These are phyloP conservation scores for Sabatieria punctata DNA, from an alignment of 2,888 invertebrate species.

Conservation along the genomic window DNA sequence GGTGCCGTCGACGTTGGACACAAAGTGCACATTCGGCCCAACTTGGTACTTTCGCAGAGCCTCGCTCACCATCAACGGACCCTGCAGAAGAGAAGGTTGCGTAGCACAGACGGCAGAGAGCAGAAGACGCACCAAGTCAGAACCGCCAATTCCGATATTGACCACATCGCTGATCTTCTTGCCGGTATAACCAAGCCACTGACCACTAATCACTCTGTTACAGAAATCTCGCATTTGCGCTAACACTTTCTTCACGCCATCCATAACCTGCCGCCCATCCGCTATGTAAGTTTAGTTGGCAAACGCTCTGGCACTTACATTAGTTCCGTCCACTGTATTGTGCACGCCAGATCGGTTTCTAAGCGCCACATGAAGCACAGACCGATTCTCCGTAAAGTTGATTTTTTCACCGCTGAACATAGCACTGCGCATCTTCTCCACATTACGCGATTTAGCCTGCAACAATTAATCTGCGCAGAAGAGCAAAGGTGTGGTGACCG, in stretches of 20 bases:
- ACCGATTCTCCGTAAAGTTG: slow-evolving; percentile 88
- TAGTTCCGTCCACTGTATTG: slow-evolving; percentile 62
- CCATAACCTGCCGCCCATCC: slow-evolving; percentile 44
- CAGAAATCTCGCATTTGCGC: slow-evolving; percentile 87
- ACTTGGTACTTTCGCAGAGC: slow-evolving; percentile 75
- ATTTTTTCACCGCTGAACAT: slow-evolving; percentile 89
- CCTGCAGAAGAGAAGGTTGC: slow-evolving; percentile 40
- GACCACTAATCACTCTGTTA: slow-evolving; percentile 41
- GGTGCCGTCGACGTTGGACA: slow-evolving; percentile 97
- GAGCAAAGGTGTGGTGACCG: slow-evolving; percentile 15
- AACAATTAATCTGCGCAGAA: slow-evolving; percentile 2
- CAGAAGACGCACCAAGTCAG: slow-evolving; percentile 53
- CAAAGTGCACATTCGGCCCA: slow-evolving; percentile 77
- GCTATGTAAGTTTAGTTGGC: too few species aligned
- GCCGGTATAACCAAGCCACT: slow-evolving; percentile 61
- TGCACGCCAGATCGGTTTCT: slow-evolving; percentile 63
- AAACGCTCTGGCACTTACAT: too few species aligned
- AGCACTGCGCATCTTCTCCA: slow-evolving; percentile 65
- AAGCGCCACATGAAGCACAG: slow-evolving; percentile 83
- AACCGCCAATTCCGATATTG: slow-evolving; percentile 98
- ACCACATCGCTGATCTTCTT: slow-evolving; percentile 88
- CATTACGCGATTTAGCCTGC: slow-evolving; percentile 52
- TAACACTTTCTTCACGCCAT: slow-evolving; percentile 73
- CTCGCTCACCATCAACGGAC: slow-evolving; percentile 97
- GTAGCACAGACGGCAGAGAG: neutral